Percentiles rank a stretch among this genome's conserved stretches.
Evolutionary conservation across 1,140 invertebrate genomes (phyloP).

Genomic region (Notospermus geniculatus): DNA sequence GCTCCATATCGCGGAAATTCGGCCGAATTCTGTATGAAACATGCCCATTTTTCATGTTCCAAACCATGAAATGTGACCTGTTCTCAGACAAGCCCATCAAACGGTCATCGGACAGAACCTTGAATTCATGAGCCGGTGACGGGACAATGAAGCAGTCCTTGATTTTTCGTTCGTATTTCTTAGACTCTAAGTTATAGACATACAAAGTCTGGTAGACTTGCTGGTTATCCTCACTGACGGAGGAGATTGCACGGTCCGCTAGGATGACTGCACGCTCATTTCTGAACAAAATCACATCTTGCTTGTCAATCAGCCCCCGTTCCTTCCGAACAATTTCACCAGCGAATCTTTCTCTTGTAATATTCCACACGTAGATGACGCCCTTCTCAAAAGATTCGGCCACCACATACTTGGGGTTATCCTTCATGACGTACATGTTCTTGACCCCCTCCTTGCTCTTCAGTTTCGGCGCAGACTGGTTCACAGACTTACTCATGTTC

Average conservation of each 20-base stretch:
- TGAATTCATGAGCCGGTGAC: slow-evolving; percentile 47
- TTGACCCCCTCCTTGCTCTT: slow-evolving; percentile 39
- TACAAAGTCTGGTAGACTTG: slow-evolving; percentile 47
- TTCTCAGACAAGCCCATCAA: slow-evolving; percentile 48
- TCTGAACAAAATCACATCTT: slow-evolving; percentile 43
- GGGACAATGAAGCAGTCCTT: slow-evolving; percentile 46
- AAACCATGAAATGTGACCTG: slow-evolving; percentile 47
- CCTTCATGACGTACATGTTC: slow-evolving; percentile 42
- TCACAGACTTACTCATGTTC: slow-evolving; percentile 46
- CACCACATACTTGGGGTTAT: slow-evolving; percentile 46
- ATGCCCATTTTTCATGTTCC: slow-evolving; percentile 44
- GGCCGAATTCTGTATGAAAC: slow-evolving; percentile 40
- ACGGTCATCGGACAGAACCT: slow-evolving; percentile 41
- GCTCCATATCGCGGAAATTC: slow-evolving; percentile 38
- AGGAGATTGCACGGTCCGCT: slow-evolving; percentile 43
- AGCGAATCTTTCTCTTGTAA: slow-evolving; percentile 41
- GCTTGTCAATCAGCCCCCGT: slow-evolving; percentile 37
- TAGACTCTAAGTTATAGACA: slow-evolving; percentile 44
- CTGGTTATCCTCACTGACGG: slow-evolving; percentile 31
- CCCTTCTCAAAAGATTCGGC: slow-evolving; percentile 48
- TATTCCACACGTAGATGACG: slow-evolving; percentile 49
- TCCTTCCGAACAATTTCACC: slow-evolving; percentile 41
- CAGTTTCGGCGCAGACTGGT: slow-evolving; percentile 39
- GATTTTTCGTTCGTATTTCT: slow-evolving; percentile 41
- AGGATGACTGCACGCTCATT: slow-evolving; percentile 46